A percentile compares a stretch with the other conserved stretches of the same genome.
Conservation (phyloP, 2,113 vertebrate species). For the Mesocricetus auratus region DNA sequence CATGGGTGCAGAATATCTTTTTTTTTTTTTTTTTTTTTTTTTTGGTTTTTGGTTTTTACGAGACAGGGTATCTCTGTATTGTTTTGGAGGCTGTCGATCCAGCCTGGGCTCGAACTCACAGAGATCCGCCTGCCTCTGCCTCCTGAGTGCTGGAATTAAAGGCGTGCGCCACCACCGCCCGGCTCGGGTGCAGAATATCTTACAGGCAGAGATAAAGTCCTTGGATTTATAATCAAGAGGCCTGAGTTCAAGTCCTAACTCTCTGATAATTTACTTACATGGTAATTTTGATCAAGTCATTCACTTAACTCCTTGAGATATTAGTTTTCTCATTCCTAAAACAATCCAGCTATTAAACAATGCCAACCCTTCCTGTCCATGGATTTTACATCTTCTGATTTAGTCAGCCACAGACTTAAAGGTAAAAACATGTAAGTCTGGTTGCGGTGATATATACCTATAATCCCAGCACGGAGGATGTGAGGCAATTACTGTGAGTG, state of each 20-base stretch:
- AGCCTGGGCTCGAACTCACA: too few species aligned
- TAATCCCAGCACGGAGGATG: not conserved
- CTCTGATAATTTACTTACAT: not conserved
- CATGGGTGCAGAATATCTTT: not conserved
- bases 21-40: too few species aligned
- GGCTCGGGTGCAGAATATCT: not conserved
- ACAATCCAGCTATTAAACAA: not conserved
- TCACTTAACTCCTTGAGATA: not conserved
- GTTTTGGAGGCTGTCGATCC: too few species aligned
- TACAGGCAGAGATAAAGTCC: not conserved
- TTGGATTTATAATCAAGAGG: not conserved
- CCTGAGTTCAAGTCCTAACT: not conserved
- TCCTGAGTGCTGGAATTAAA: too few species aligned
- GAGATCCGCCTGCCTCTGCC: too few species aligned
- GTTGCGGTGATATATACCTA: not conserved
- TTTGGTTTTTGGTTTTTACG: too few species aligned
- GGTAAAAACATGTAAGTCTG: not conserved
- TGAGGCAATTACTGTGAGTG: not conserved
- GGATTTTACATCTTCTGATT: not conserved
- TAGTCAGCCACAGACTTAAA: not conserved
- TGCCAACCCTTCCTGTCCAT: not conserved
- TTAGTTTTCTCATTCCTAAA: not conserved
- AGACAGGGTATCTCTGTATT: too few species aligned
- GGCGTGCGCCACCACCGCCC: too few species aligned
- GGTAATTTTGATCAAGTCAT: not conserved